Percentiles rank a stretch among this genome's conserved stretches.
Conservation (phyloP, 2,113 vertebrate species). For the Tenebrosternarchus preto region DNA sequence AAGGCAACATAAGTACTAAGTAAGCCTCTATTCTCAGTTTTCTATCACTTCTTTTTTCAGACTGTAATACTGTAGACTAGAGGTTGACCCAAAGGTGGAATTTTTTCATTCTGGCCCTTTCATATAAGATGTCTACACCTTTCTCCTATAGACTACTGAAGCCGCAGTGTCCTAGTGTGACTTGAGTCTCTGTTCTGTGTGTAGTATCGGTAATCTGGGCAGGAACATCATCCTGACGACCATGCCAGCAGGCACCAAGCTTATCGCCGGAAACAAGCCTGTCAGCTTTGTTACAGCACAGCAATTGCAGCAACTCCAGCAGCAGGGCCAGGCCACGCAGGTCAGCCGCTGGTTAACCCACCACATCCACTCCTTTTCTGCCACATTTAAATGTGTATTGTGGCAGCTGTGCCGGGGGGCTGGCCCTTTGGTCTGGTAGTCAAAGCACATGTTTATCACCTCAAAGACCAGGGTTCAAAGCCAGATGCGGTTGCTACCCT, state of each 20-base stretch:
- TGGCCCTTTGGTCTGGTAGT: too few species aligned
- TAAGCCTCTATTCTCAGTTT: conserved; percentile 64
- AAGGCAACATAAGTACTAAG: conserved; percentile 93
- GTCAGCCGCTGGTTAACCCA: conserved; percentile 63
- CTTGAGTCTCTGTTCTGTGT: neutral
- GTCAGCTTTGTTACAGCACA: conserved; percentile 97
- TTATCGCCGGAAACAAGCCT: conserved; percentile 95
- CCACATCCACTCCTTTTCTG: conserved; percentile 4
- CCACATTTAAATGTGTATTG: too few species aligned
- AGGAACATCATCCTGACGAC: conserved; percentile 98
- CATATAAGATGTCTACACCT: neutral
- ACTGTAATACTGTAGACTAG: neutral
- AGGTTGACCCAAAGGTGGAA: neutral
- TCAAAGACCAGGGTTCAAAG: too few species aligned
- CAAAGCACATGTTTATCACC: too few species aligned
- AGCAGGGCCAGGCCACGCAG: conserved; percentile 96
- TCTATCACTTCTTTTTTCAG: neutral
- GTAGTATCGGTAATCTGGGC: conserved; percentile 88
- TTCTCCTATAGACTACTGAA: neutral
- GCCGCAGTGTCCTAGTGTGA: neutral
- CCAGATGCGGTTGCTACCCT: too few species aligned
- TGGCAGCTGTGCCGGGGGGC: too few species aligned
- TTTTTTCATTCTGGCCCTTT: neutral
- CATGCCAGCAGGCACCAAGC: conserved; percentile 94
- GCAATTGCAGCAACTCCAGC: conserved; percentile 96